Conservation (phyloP, 2,888 invertebrate genomes). For the Parnassius mnemosyne region DNA sequence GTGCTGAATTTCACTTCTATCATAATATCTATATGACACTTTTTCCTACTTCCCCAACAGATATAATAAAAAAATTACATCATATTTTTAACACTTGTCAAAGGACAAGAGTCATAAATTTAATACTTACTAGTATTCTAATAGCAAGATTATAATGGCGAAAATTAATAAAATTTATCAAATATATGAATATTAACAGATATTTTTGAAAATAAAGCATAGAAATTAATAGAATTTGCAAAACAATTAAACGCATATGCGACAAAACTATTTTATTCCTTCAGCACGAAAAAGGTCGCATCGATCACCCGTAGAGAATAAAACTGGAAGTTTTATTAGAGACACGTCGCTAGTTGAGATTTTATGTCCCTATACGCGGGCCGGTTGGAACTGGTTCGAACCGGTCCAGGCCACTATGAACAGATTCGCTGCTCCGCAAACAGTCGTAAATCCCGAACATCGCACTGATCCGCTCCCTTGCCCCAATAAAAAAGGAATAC, state of each 20-base stretch:
- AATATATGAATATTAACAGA: too few species aligned
- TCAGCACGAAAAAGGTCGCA: constrained; percentile 2
- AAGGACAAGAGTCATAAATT: too few species aligned
- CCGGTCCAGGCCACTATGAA: constrained; percentile 41
- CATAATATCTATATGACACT: too few species aligned
- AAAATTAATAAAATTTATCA: too few species aligned
- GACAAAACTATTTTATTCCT: constrained; percentile 4
- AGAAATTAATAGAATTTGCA: not conserved
- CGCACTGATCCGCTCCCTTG: constrained; percentile 56
- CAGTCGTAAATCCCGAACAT: constrained; percentile 63
- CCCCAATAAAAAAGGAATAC: constrained; percentile 36
- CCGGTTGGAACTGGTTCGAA: constrained; percentile 28
- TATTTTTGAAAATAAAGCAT: too few species aligned
- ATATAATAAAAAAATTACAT: too few species aligned
- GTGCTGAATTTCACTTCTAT: too few species aligned
- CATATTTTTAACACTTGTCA: too few species aligned
- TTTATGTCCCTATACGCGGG: constrained; percentile 55
- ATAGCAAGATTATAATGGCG: too few species aligned
- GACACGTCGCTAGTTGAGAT: constrained; percentile 47
- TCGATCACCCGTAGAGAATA: constrained; percentile 35
- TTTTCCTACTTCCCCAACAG: too few species aligned
- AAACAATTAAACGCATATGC: not conserved
- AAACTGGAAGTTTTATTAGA: constrained; percentile 56
- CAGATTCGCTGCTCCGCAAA: constrained; percentile 61
- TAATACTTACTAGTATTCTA: too few species aligned